Evolutionary conservation across 2,888 invertebrate species (phyloP), one percentile per base, ranked within the genome.

Genomic region (Acrocyrtus sp.): DNA sequence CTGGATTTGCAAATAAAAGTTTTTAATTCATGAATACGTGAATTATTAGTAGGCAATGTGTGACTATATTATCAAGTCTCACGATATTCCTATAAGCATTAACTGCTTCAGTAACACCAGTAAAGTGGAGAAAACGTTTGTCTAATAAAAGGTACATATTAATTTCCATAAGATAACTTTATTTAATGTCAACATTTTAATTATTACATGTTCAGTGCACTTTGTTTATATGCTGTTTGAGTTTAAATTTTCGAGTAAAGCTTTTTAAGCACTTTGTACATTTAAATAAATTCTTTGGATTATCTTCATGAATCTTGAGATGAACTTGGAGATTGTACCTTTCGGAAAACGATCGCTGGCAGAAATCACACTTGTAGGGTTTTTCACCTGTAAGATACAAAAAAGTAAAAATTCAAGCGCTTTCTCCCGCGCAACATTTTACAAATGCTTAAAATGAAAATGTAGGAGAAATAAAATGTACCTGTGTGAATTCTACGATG

Each of bases 401-500:
- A 17, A 63, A 56, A 47, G 3, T 12, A 43, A 26, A 4, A 54
- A 29, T n/a, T n/a, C n/a, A n/a, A n/a, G n/a, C n/a, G n/a, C n/a
- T n/a, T n/a, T 47, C 6, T 17, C 15, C n/a, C 47, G 47, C 19
- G 19, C 6, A 17, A 47, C n/a, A 47, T 12, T 47, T 47, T 17
- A 19, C 47, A 17, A n/a, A n/a, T n/a, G n/a, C n/a, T 17, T 39
- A n/a, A 41, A 41, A 22, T 45, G 27, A 65, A 12, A 12, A 41
- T 39, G 15, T 10, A 12, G 15, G 53, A 19, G 15, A 19, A 10
- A n/a, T n/a, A n/a, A n/a, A n/a, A n/a, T 26, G 24, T 67, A 77
- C 79, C 77, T 58, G 88, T 88, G 84, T 91, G 90, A 66, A 88
- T 88, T 77, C 89, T 86, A 86, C 88, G 87, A 84, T 90, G 90